Evolutionary conservation across 2,113 vertebrate genomes (phyloP), one percentile per base, ranked within the genome.

Genomic region (Plectropomus leopardus): DNA sequence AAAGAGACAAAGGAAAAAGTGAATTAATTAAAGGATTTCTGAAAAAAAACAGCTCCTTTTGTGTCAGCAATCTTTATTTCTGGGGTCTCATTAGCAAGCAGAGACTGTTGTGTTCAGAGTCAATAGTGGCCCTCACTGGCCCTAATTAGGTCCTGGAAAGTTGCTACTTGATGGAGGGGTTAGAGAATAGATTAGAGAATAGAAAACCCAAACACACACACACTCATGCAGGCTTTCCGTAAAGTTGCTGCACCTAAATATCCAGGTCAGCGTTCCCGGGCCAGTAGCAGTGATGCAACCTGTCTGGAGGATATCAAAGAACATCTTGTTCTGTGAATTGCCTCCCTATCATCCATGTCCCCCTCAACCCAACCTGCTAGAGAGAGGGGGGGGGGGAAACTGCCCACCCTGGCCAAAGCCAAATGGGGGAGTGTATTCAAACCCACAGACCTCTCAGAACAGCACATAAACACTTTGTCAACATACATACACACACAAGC

Each of bases 221-320:
- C 45, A 40, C n/a, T 54, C 47, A 74, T 45, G 26, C 50, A 64
- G 54, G 40, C 74, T 81, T 79, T 66, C 19, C 68, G 80, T 82
- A 84, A 88, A 78, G 72, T 58, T 80, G 57, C 34, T 83, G 82
- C 74, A 85, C 65, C 55, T 82, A 76, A 86, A 90, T 84, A 93
- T 92, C 77, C 90, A 91, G 92, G 88, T 91, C 91, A 89, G 82
- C 28, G 72, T 89, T 89, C 50, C 87, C 86, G 90, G 82, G 80
- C 77, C 80, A 72, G 42, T 45, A 73, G 28, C 76, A 82, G 86
- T 86, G 84, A 93, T 86, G 87, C 84, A 92, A 88, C 83, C 80
- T 15, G 78, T 85, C 84, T 87, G 67, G 30, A 80, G 67, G 65
- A 78, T 77, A 91, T 92, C 91, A 93, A 92, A 92, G 86, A 84